Percentiles rank a stretch among this genome's conserved stretches.
Evolutionary conservation across 1,140 invertebrate species (phyloP).

Genomic region (Harpegnathos saltator): DNA sequence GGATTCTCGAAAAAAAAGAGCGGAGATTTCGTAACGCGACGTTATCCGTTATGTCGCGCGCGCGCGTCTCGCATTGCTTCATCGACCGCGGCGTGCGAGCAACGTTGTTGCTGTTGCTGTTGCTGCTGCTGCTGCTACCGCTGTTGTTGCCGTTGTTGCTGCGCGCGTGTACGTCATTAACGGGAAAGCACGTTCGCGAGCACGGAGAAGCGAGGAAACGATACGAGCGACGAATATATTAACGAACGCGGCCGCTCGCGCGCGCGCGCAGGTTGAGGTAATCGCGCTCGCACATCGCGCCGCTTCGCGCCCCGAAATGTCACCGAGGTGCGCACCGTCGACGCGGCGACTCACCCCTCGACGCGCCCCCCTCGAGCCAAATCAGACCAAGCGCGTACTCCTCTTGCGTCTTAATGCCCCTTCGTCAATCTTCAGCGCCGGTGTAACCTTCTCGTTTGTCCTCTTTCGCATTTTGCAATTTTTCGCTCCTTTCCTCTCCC

Average conservation of each 20-base stretch:
- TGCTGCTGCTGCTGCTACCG: too few species aligned
- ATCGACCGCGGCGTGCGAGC: not conserved
- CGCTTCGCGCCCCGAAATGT: slow-evolving; percentile 13
- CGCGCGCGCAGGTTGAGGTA: not conserved
- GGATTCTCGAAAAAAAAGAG: not conserved
- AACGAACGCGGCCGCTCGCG: not conserved
- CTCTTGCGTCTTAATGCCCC: slow-evolving; percentile 47
- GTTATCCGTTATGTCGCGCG: slow-evolving; percentile 33
- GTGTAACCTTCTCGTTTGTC: too few species aligned
- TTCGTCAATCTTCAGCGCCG: slow-evolving; percentile 75
- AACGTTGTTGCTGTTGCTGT: not conserved
- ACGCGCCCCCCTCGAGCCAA: slow-evolving; percentile 62
- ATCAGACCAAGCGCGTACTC: slow-evolving; percentile 23
- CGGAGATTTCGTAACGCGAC: not conserved
- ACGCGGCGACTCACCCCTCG: slow-evolving; percentile 56
- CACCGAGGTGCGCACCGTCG: slow-evolving; percentile 50
- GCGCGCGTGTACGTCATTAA: slow-evolving; percentile 29
- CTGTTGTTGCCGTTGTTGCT: too few species aligned
- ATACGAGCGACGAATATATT: slow-evolving; percentile 37
- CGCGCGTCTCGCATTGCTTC: slow-evolving; percentile 21
- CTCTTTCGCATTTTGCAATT: too few species aligned
- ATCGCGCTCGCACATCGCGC: slow-evolving; percentile 7
- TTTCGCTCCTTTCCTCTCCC: too few species aligned
- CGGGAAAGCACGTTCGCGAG: slow-evolving; percentile 36
- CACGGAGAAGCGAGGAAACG: slow-evolving; percentile 36